These are phyloP conservation scores for Euleptes europaea DNA, from an alignment of 2,113 vertebrate species.

Conservation along the genomic window DNA sequence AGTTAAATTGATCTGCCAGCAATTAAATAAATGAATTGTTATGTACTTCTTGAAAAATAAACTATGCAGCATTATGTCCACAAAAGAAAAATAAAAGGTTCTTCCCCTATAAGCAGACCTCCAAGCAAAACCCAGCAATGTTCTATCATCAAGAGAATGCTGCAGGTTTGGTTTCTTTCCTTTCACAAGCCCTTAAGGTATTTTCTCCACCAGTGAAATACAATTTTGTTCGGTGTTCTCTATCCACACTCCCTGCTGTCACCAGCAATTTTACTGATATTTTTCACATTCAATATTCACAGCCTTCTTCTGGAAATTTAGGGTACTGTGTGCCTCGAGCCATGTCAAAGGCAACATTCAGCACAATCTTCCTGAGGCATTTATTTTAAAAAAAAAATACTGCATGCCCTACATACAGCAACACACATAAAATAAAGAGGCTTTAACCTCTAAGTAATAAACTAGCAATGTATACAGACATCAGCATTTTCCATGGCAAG, in stretches of 20 bases:
- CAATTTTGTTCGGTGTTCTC: neutral
- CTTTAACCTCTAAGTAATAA: too few relatives aligned
- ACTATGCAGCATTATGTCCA: neutral
- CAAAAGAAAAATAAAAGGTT: neutral
- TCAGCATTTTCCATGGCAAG: too few relatives aligned
- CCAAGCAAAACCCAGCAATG: neutral
- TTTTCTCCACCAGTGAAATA: neutral
- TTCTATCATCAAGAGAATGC: neutral
- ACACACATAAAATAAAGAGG: neutral
- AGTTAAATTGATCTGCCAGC: neutral
- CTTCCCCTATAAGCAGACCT: neutral
- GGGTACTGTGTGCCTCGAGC: conserved; percentile 15
- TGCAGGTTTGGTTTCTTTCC: neutral
- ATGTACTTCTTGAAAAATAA: neutral
- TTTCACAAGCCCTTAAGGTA: neutral
- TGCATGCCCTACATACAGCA: neutral
- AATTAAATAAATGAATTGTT: conserved; percentile 3
- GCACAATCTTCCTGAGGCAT: rapidly evolving
- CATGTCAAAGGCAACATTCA: conserved; percentile 25
- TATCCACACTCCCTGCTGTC: conserved; percentile 1
- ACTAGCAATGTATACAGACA: too few relatives aligned
- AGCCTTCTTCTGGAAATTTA: neutral
- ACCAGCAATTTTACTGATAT: neutral
- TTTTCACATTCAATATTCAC: neutral
- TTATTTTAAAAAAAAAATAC: neutral